phyloP scores from a whole-genome alignment of 1,140 invertebrate species.

The Neelides sp. region DNA sequence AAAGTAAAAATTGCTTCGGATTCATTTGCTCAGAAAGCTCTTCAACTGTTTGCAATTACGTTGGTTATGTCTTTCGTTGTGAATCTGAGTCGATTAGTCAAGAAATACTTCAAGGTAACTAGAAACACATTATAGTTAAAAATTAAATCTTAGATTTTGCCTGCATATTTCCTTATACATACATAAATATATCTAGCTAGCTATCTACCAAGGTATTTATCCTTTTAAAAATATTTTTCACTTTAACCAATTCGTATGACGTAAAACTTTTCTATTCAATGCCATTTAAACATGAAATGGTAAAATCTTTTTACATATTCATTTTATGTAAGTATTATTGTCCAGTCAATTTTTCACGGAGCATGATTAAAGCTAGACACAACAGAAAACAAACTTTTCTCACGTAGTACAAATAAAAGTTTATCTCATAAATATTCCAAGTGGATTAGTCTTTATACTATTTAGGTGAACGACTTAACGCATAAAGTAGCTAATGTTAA shows the following conservation, averaged over 20 bases:
- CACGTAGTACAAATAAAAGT: not conserved
- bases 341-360: not conserved
- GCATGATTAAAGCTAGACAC: not conserved
- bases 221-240: not conserved
- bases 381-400: not conserved
- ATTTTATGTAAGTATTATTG: not conserved
- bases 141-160: conserved; percentile 1
- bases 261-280: not conserved
- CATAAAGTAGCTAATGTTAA: not conserved
- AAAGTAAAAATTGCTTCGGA: conserved; percentile 74
- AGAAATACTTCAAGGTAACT: conserved; percentile 59
- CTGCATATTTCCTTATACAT: not conserved
- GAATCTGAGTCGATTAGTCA: conserved; percentile 65
- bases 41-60: conserved; percentile 63
- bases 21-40: conserved; percentile 71
- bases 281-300: not conserved
- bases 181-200: not conserved
- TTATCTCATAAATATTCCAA: not conserved
- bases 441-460: not conserved
- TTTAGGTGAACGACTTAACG: not conserved
- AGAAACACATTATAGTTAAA: conserved; percentile 1
- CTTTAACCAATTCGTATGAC: not conserved
- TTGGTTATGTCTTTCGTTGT: conserved; percentile 40
- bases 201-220: not conserved
- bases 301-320: not conserved